A percentile compares a stretch with the other conserved stretches of the same genome.
Evolutionary conservation across 2,797 vertebrate species (phyloP).

Genomic region (Astyanax mexicanus): DNA sequence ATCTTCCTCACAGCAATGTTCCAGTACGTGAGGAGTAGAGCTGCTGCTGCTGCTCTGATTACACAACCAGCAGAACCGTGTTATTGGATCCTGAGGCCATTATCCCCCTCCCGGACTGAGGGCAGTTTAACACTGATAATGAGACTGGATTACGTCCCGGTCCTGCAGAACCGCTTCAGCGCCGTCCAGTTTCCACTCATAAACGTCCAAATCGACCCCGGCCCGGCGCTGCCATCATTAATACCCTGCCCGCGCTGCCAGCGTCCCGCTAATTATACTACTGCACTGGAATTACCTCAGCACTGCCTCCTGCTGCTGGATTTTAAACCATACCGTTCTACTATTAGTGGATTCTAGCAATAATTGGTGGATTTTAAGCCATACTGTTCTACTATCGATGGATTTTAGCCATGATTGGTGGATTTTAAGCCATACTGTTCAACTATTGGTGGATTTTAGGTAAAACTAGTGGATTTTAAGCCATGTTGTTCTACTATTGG

Average conservation of each 20-base stretch:
- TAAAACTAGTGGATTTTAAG: too few species aligned
- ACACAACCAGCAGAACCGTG: background rate
- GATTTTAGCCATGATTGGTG: too few species aligned
- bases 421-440: too few species aligned
- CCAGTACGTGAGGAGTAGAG: too few species aligned
- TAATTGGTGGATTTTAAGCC: too few species aligned
- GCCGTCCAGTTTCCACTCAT: conserved; percentile 64
- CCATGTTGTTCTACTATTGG: too few species aligned
- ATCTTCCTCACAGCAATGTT: too few species aligned
- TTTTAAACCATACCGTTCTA: too few species aligned
- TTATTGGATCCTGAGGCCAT: too few species aligned
- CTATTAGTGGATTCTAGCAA: too few species aligned
- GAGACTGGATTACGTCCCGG: conserved; percentile 35
- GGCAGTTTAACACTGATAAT: conserved; percentile 45
- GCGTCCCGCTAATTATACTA: conserved; percentile 11
- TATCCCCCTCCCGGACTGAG: conserved; percentile 40
- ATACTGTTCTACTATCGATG: too few species aligned
- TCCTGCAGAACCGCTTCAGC: conserved; percentile 40
- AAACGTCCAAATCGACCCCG: conserved; percentile 48
- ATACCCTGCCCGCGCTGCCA: conserved; percentile 62
- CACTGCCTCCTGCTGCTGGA: background rate
- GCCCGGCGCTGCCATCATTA: conserved; percentile 42
- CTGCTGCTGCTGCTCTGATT: background rate
- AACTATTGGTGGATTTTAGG: too few species aligned
- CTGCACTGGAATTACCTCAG: background rate